Percentiles rank a stretch among this genome's conserved stretches.
Conservation (phyloP, 2,797 vertebrate species). For the Lepus oiostolus region DNA sequence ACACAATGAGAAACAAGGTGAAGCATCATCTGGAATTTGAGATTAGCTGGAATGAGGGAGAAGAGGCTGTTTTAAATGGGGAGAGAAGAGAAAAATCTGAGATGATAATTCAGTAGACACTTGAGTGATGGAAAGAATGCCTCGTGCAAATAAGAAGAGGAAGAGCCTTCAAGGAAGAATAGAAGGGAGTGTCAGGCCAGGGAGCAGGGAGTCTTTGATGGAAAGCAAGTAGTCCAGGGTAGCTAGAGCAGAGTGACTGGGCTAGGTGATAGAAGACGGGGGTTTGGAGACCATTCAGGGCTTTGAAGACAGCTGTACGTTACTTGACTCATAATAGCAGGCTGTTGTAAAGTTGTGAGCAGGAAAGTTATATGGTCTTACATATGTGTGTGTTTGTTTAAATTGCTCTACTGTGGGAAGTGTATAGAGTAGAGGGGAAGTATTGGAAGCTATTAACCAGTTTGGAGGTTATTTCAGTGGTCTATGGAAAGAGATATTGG, state of each 20-base stretch:
- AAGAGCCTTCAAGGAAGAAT: background rate
- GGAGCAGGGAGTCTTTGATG: background rate
- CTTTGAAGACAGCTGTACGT: background rate
- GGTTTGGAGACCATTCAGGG: rapidly evolving
- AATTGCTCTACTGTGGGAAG: background rate
- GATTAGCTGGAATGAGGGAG: background rate
- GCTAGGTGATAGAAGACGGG: too few species aligned
- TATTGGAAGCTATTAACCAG: background rate
- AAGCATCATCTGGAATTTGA: background rate
- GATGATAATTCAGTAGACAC: background rate
- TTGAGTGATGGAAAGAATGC: background rate
- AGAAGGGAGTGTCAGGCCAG: rapidly evolving
- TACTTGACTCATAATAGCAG: background rate
- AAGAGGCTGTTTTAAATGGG: background rate
- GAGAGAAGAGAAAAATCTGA: too few species aligned
- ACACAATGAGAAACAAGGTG: background rate
- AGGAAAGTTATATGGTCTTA: background rate
- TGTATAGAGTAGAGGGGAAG: background rate
- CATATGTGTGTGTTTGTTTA: background rate
- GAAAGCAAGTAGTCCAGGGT: background rate
- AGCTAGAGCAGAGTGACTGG: background rate
- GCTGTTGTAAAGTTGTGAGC: background rate
- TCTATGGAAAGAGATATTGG: background rate
- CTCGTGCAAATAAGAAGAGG: too few species aligned
- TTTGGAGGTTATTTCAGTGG: background rate